These are phyloP conservation scores for Esox niger DNA, from an alignment of 2,113 vertebrate genomes.

Conservation along the genomic window DNA sequence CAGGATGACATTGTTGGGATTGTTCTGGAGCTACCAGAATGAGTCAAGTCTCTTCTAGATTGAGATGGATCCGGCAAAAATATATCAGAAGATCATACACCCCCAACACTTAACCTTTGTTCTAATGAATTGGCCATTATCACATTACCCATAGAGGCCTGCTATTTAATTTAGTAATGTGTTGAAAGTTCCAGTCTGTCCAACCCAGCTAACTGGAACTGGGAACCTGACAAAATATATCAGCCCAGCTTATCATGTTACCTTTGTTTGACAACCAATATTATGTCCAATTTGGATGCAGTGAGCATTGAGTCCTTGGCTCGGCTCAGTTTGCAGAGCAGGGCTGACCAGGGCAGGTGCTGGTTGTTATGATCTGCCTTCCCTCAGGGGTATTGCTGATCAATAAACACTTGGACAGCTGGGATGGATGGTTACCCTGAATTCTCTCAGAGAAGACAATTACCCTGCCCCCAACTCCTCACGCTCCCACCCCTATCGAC, in stretches of 20 bases:
- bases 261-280: conserved; percentile 1
- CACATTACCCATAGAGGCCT: background rate
- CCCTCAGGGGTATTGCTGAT: conserved; percentile 48
- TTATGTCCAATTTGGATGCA: conserved; percentile 13
- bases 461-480: conserved; percentile 41
- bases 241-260: background rate
- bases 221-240: background rate
- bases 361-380: conserved; percentile 45
- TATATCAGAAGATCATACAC: background rate
- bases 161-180: background rate
- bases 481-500: background rate
- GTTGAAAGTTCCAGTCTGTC: background rate
- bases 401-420: conserved; percentile 71
- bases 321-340: conserved; percentile 21
- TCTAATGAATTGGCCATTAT: background rate
- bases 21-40: background rate
- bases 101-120: background rate
- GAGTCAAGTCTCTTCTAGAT: background rate
- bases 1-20: conserved; percentile 3
- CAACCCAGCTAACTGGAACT: background rate
- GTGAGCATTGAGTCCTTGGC: conserved; percentile 10
- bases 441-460: conserved; percentile 59
- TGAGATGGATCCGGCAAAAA: background rate
- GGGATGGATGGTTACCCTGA: conserved; percentile 53
- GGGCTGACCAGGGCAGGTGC: conserved; percentile 37